Percentiles rank a stretch among this genome's conserved stretches.
Evolutionary conservation across 2,888 invertebrate species (phyloP).

Genomic region (Elgonia sp.): DNA sequence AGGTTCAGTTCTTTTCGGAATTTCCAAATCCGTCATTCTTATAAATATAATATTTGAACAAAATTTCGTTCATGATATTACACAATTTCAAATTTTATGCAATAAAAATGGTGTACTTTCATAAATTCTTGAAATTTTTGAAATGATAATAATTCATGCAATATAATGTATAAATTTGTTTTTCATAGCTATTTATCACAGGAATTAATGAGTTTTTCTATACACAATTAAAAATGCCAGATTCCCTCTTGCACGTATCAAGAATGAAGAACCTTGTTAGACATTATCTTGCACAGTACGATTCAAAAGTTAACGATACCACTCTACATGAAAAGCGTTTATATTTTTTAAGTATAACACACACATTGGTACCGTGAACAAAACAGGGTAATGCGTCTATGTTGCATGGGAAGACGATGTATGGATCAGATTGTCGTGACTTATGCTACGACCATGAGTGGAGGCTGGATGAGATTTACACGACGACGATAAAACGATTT

Average conservation of each 20-base stretch:
- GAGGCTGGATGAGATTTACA: conserved; percentile 73
- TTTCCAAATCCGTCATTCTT: no score
- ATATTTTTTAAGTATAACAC: conserved; percentile 67
- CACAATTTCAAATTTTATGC: no score
- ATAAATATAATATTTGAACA: no score
- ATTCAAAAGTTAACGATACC: conserved; percentile 68
- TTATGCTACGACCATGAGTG: conserved; percentile 71
- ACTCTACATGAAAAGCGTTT: conserved; percentile 67
- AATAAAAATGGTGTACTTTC: no score
- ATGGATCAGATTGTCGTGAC: conserved; percentile 76
- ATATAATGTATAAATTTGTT: not conserved
- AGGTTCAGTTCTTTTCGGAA: no score
- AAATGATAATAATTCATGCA: no score
- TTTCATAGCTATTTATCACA: conserved; percentile 23
- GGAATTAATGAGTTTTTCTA: conserved; percentile 36
- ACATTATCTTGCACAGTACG: conserved; percentile 64
- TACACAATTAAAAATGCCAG: conserved; percentile 49
- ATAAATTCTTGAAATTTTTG: no score
- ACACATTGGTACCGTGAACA: conserved; percentile 56
- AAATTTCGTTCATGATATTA: no score
- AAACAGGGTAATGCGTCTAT: conserved; percentile 73
- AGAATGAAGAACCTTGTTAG: conserved; percentile 74
- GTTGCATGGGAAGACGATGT: conserved; percentile 74
- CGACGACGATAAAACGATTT: conserved; percentile 71
- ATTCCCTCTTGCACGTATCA: conserved; percentile 44